Conservation (phyloP, 1,140 invertebrate genomes). For the Drosophila hydei region DNA sequence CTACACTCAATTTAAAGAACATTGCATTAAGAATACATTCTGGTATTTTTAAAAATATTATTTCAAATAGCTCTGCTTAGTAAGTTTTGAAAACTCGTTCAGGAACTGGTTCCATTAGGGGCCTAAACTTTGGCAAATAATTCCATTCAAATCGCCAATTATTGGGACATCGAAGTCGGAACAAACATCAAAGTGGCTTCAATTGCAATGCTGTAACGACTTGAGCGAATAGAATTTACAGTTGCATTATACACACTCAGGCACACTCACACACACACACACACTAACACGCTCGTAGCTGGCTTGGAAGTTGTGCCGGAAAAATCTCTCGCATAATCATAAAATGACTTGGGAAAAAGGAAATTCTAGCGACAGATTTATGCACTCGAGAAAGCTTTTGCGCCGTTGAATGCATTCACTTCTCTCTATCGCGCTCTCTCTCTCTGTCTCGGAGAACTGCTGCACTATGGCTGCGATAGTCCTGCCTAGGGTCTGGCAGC, state of each 20-base stretch:
- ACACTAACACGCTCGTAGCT: slow-evolving; percentile 9
- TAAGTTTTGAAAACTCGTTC: slow-evolving; percentile 1
- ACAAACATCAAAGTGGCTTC: slow-evolving; percentile 71
- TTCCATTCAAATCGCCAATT: slow-evolving; percentile 48
- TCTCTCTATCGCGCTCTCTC: slow-evolving; percentile 6
- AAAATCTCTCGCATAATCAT: slow-evolving; percentile 83
- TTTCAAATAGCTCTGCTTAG: not conserved
- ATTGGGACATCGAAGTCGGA: slow-evolving; percentile 62
- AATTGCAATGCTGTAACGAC: slow-evolving; percentile 60
- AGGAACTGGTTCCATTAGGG: slow-evolving; percentile 11
- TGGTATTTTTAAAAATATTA: too few relatives aligned
- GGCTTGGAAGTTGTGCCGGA: slow-evolving; percentile 62
- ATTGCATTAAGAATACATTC: too few relatives aligned
- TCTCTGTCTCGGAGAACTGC: not conserved
- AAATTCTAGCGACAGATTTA: slow-evolving; percentile 77
- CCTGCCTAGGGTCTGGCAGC: slow-evolving; percentile 34
- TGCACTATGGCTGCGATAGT: slow-evolving; percentile 16
- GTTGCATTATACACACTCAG: slow-evolving; percentile 63
- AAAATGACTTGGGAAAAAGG: slow-evolving; percentile 77
- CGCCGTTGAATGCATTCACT: slow-evolving; percentile 44
- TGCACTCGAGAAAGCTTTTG: slow-evolving; percentile 78
- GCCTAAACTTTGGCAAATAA: slow-evolving; percentile 31
- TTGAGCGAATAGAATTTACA: slow-evolving; percentile 58
- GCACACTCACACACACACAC: slow-evolving; percentile 30
- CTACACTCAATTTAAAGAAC: too few relatives aligned